Evolutionary conservation across 2,888 invertebrate species (phyloP), one percentile per base, ranked within the genome.

Genomic region (Crematogaster levior): DNA sequence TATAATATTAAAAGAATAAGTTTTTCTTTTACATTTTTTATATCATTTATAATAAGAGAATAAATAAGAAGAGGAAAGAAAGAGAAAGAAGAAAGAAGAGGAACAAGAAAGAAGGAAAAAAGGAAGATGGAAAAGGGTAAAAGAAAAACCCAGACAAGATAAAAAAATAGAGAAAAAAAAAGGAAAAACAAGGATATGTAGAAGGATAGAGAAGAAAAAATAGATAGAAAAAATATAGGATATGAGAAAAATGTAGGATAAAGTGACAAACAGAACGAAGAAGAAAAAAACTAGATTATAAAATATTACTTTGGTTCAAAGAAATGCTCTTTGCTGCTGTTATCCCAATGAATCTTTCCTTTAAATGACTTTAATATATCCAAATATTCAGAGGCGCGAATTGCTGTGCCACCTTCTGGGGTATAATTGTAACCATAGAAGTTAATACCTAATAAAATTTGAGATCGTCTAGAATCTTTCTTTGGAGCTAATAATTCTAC

Each of bases 391-490:
- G 96, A 95, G 2, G 97, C 97, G 15, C 98, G 95, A 82, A 99
- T 97, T 0, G 98, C 96, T 0, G 97, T 97, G 5, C 98, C 98
- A 3, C 98, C 97, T 89, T 97, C 96, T 0, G 97, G 96, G 0
- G 97, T 97, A 91, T 97, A 99, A 88, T 98, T 97, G 93, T 98
- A 97, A 1, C 99, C 99, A 94, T 99, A 99, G 95, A 99, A 98
- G 94, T 99, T 99, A 7, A 99, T 94, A 0, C 99, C 99, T 87
- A 98, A 95, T 18, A 99, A 95, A 84, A 99, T 97, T 95, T 99
- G 98, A 5, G 95, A 94, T 60, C 98, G 95, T 91, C 96, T 96
- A 4, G 95, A 94, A 65, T 95, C 94, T 65, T 95, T 95, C 81
- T 95, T 95, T 6, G 97, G 97, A 21, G 96, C 96, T 79, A 99